phyloP scores from a whole-genome alignment of 2,888 invertebrate species.

The Watsonalla binaria region DNA sequence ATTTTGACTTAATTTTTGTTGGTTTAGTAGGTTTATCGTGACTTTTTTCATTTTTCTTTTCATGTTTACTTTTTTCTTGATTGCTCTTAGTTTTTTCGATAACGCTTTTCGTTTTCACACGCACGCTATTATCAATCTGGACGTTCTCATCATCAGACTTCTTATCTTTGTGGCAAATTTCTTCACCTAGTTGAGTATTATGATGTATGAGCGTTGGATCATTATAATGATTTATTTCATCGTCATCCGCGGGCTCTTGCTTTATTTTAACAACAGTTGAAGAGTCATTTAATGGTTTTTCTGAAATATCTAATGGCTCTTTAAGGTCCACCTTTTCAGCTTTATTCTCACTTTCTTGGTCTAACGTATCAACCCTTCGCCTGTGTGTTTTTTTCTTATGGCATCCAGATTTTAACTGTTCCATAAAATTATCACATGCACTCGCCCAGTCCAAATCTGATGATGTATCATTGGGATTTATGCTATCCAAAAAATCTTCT shows the following conservation, averaged over 20 bases:
- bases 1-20: constrained; percentile 38
- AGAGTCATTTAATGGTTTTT: constrained; percentile 12
- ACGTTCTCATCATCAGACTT: constrained; percentile 1
- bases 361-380: constrained; percentile 62
- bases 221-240: constrained; percentile 34
- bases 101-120: constrained; percentile 2
- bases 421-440: constrained; percentile 88
- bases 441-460: constrained; percentile 79
- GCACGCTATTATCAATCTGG: constrained; percentile 4
- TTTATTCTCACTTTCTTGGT: constrained; percentile 39
- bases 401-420: constrained; percentile 82
- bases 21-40: constrained; percentile 34
- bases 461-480: constrained; percentile 26
- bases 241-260: constrained; percentile 62
- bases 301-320: neutral
- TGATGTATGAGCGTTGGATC: constrained; percentile 8
- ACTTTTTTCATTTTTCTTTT: constrained; percentile 40
- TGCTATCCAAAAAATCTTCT: constrained; percentile 43
- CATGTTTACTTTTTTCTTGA: constrained; percentile 30
- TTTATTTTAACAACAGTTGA: constrained; percentile 30
- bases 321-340: constrained; percentile 6
- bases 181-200: constrained; percentile 5
- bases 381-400: constrained; percentile 77
- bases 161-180: constrained; percentile 3
- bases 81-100: constrained; percentile 21